Conservation (phyloP, 2,888 invertebrate species). For the Nephrotoma flavescens region DNA sequence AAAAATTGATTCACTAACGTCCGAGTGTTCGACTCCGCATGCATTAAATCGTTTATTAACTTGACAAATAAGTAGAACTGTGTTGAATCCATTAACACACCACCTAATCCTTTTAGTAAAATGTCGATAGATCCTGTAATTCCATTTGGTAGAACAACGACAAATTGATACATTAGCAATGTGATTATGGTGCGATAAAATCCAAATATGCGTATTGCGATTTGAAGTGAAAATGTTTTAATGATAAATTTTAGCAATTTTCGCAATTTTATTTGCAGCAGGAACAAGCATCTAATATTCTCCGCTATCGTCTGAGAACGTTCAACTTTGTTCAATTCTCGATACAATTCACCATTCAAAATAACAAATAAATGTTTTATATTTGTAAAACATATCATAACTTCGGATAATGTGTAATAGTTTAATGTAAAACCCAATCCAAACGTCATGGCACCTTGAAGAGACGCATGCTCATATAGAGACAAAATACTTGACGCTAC, state of each 20-base stretch:
- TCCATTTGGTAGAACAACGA: background rate
- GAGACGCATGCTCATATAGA: background rate
- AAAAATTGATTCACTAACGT: background rate
- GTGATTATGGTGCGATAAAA: background rate
- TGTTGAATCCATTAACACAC: background rate
- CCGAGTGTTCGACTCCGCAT: background rate
- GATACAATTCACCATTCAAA: background rate
- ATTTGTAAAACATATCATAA: background rate
- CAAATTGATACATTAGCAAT: background rate
- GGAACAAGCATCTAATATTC: background rate
- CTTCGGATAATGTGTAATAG: background rate
- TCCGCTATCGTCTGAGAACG: background rate
- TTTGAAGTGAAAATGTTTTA: background rate
- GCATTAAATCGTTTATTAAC: background rate
- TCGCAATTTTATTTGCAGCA: background rate
- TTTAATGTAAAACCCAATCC: background rate
- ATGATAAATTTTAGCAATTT: background rate
- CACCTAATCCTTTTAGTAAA: background rate
- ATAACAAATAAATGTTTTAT: background rate
- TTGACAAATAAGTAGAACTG: background rate
- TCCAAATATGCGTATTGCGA: background rate
- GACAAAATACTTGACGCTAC: background rate
- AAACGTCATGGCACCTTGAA: background rate
- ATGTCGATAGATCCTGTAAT: background rate
- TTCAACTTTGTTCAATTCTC: background rate